phyloP scores from a whole-genome alignment of 1,140 invertebrate genomes.

The Drosophila guanche region DNA sequence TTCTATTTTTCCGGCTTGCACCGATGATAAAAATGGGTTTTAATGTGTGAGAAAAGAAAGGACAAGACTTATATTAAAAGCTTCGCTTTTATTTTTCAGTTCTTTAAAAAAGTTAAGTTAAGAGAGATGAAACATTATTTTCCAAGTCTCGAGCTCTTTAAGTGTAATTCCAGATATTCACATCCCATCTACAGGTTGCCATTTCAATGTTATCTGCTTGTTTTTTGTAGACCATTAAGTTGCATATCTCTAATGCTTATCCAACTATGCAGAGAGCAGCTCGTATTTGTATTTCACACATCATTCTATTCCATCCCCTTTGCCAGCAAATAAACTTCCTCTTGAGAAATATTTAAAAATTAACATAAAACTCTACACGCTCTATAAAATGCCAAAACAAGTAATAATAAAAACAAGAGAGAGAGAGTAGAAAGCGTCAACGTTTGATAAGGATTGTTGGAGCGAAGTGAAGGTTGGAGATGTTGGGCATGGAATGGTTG shows the following conservation, averaged over 20 bases:
- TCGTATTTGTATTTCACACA: constrained; percentile 32
- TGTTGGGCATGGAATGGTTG: not conserved
- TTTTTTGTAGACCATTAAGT: constrained; percentile 29
- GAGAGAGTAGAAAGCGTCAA: constrained; percentile 26
- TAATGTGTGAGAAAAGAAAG: not conserved
- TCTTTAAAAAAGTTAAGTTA: no score
- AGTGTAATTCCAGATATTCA: no score
- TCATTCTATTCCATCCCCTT: constrained; percentile 3
- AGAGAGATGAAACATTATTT: no score
- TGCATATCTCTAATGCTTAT: constrained; percentile 32
- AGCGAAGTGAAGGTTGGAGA: not conserved
- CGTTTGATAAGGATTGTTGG: constrained; percentile 37
- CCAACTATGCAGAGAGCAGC: constrained; percentile 42
- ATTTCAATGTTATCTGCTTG: constrained; percentile 7
- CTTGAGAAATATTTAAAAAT: constrained; percentile 61
- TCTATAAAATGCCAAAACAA: constrained; percentile 62
- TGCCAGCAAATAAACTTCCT: constrained; percentile 41
- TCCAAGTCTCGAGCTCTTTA: no score
- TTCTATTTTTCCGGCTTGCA: constrained; percentile 11
- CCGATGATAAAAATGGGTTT: constrained; percentile 32
- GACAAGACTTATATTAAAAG: constrained; percentile 12
- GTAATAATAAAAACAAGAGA: constrained; percentile 23
- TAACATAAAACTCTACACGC: constrained; percentile 67
- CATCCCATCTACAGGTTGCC: no score
- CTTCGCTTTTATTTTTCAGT: no score